Base-by-base conservation (phyloP, 2,113 vertebrate species). In the Onychostoma macrolepis region DNA sequence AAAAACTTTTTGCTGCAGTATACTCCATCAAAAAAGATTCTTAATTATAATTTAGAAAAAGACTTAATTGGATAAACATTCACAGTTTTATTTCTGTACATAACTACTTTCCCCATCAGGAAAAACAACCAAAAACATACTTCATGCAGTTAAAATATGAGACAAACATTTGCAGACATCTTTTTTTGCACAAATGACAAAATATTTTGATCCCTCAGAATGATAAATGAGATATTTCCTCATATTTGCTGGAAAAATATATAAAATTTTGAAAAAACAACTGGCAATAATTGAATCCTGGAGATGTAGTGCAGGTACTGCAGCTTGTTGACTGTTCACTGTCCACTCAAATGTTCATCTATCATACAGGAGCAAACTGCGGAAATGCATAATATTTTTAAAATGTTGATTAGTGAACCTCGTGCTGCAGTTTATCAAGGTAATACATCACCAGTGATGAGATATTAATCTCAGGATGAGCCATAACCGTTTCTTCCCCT, bases 391-490 rank as follows among this genome's bases (percentile, higher is more conserved):
- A 85, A 89, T 77, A 72, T 83, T 85, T 89, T 83, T 87, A 38
- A 76, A 89, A 89, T 85, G 85, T 89, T 87, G 82, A 87, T 89
- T 80, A 89, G 86, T 87, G 80, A 82, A 74, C 80, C 79, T 72
- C 63, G 48, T 63, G 86, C 80, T 50, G 36, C 83, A 83, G 86
- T 87, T 87, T 89, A 89, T 89, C 86, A 79, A 85, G 58, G 88
- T 85, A 87, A 67, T 85, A 85, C 63, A 89, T 89, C 86, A 85
- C 30, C n/a, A 74, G 61, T 67, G 61, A 76, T 87, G 72, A 71
- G 79, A 85, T 87, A 89, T 87, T 89, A 87, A 85, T 85, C 86
- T 58, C 79, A 56, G 81, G 71, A 87, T 89, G 78, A 85, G 88
- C 86, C 83, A 87, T 69, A 74, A 84, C 75, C 77, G 30, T 72